These are phyloP conservation scores for Eueides isabella DNA, from an alignment of 1,140 invertebrate genomes.

Conservation along the genomic window DNA sequence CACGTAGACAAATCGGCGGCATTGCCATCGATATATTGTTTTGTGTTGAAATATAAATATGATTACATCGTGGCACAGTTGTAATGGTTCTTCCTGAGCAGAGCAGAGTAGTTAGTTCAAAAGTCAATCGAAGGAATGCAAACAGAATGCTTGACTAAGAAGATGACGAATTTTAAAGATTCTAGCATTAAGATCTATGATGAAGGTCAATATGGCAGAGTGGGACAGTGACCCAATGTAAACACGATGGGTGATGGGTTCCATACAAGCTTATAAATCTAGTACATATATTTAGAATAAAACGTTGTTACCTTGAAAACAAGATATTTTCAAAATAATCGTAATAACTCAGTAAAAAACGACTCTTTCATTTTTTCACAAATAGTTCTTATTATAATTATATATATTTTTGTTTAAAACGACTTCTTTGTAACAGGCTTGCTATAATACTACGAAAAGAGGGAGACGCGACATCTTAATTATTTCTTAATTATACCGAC, in stretches of 20 bases:
- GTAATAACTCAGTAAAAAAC: not conserved
- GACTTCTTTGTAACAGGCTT: too few relatives aligned
- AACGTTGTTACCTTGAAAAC: not conserved
- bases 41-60: slow-evolving; percentile 1
- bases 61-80: not conserved
- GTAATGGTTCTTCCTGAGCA: not conserved
- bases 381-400: not conserved
- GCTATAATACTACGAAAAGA: slow-evolving; percentile 26
- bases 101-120: not conserved
- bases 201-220: too few relatives aligned
- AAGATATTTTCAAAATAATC: not conserved
- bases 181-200: too few relatives aligned
- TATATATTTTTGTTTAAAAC: not conserved
- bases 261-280: too few relatives aligned
- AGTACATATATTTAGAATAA: too few relatives aligned
- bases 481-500: slow-evolving; percentile 45
- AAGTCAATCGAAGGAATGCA: not conserved
- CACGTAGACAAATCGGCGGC: slow-evolving; percentile 37
- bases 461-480: slow-evolving; percentile 49
- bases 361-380: not conserved
- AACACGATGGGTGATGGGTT: too few relatives aligned
- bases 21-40: slow-evolving; percentile 30
- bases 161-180: too few relatives aligned
- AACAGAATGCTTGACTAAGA: too few relatives aligned
- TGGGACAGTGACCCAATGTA: too few relatives aligned